Base-by-base conservation (phyloP, 1,140 invertebrate species). In the Pogonus chalceus region DNA sequence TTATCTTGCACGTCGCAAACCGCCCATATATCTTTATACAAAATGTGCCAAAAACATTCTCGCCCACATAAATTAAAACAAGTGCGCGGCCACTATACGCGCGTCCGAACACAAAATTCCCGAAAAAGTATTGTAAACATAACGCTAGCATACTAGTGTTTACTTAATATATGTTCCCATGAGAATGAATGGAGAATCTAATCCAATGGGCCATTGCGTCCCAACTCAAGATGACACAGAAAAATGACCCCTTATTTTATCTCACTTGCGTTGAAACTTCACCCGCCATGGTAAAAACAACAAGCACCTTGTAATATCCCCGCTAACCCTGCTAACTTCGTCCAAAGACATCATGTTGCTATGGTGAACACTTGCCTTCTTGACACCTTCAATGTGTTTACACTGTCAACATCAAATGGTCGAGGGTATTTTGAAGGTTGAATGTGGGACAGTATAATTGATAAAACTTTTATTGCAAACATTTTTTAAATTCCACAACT, bases 31-130 rank as follows among this genome's bases (percentile, higher is more conserved):
- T 43, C 37, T 43, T 43, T 43, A 43, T 43, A 43, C 37, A 43
- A 43, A 43, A 43, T 43, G 37, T 43, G 37, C 37, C 37, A 43
- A 43, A 43, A 43, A 43, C 37, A 43, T 43, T 9, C 37, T 43
- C 37, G 37, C 37, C 37, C 37, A 43, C 37, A 43, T 43, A 43
- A 43, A 43, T 43, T 43, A 43, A 43, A 43, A 43, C 37, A 43
- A 43, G 37, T 43, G 37, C 37, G 37, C 26, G 26, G 26, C 4
- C 26, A 31, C 4, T 31, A 31, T 7, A 31, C 26, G 26, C 26
- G 26, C 4, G 26, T n/a, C n/a, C n/a, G n/a, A n/a, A n/a, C n/a
- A n/a, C n/a, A n/a, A n/a, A n/a, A n/a, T n/a, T n/a, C n/a, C n/a
- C n/a, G n/a, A n/a, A n/a, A n/a, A n/a, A n/a, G n/a, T n/a, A n/a